Percentiles rank a stretch among this genome's conserved stretches.
Evolutionary conservation across 53 echinoderm and acorn worm genomes (phyloP).

Genomic region (Temnopleurus reevesii): DNA sequence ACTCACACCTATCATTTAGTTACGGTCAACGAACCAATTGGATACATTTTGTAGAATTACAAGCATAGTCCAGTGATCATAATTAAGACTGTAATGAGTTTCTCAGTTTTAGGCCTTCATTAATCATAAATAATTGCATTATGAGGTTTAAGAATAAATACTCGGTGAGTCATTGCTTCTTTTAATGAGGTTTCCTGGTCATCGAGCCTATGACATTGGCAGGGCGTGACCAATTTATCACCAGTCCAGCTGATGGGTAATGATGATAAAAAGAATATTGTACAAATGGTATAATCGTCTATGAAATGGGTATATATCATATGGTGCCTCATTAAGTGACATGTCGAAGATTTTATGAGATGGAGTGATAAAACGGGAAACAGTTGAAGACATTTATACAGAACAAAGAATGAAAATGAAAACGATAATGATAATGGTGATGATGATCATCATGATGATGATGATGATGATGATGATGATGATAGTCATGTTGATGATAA

Average conservation of each 20-base stretch:
- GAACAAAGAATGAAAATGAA: too few relatives aligned
- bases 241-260: neutral
- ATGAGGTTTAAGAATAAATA: neutral
- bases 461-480: too few relatives aligned
- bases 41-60: neutral
- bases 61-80: neutral
- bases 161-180: neutral
- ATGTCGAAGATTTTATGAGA: too few relatives aligned
- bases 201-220: neutral
- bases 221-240: neutral
- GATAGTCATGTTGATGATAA: too few relatives aligned
- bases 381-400: too few relatives aligned
- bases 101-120: neutral
- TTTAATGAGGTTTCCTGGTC: conserved; percentile 12
- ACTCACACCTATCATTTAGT: neutral
- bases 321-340: too few relatives aligned
- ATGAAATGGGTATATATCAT: too few relatives aligned
- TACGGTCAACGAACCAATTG: neutral
- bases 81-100: neutral
- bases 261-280: too few relatives aligned
- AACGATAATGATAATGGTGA: too few relatives aligned
- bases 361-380: too few relatives aligned
- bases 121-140: neutral
- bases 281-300: too few relatives aligned
- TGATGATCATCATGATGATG: too few relatives aligned